phyloP scores from a whole-genome alignment of 2,888 invertebrate species.

The Auanema freiburgensis region DNA sequence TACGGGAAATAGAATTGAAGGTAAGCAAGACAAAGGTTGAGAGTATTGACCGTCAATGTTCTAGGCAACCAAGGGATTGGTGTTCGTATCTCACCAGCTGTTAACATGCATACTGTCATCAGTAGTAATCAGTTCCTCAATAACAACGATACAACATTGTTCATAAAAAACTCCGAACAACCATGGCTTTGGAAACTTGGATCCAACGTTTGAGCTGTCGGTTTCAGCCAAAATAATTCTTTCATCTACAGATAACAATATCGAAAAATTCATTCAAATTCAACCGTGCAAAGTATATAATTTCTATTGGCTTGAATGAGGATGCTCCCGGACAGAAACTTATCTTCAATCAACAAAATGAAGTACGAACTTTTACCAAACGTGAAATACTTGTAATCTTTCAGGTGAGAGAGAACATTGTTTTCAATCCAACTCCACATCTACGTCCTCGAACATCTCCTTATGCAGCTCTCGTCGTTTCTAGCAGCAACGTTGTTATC shows the following conservation, averaged over 20 bases:
- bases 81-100: conserved; percentile 60
- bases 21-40: conserved; percentile 6
- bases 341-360: conserved; percentile 62
- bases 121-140: conserved; percentile 60
- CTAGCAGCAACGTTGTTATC: conserved; percentile 78
- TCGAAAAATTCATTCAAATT: conserved; percentile 86
- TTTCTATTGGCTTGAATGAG: conserved; percentile 61
- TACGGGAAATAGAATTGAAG: conserved; percentile 32
- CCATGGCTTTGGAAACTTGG: conserved; percentile 47
- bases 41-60: conserved; percentile 6
- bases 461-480: conserved; percentile 86
- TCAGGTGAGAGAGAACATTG: conserved; percentile 78
- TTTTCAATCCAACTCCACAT: conserved; percentile 81
- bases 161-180: conserved; percentile 57
- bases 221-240: neutral
- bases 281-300: conserved; percentile 70
- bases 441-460: conserved; percentile 87
- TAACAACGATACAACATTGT: conserved; percentile 58
- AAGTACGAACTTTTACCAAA: conserved; percentile 64
- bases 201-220: conserved; percentile 43
- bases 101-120: conserved; percentile 55
- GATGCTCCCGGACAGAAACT: conserved; percentile 68
- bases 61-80: conserved; percentile 51
- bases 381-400: conserved; percentile 4
- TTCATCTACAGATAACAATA: conserved; percentile 71